Percentiles rank a stretch among this genome's conserved stretches.
Evolutionary conservation across 2,113 vertebrate species (phyloP).

Genomic region (Nothocercus julius): DNA sequence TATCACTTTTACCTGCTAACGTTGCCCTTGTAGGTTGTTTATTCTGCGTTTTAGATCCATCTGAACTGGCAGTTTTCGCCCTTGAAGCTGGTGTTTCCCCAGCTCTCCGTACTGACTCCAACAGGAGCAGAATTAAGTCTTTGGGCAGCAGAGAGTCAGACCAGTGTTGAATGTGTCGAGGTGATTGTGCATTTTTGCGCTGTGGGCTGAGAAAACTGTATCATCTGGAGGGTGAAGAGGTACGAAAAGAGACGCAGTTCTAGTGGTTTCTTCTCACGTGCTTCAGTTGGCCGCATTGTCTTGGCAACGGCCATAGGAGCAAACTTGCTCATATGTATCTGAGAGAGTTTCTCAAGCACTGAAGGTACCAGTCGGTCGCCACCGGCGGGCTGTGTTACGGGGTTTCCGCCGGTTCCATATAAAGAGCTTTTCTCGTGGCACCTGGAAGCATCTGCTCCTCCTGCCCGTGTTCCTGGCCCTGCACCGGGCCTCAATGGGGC

Average conservation of each 20-base stretch:
- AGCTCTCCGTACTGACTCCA: background rate
- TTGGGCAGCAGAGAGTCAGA: background rate
- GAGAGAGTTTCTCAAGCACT: background rate
- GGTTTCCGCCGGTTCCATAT: background rate
- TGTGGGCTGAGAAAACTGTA: background rate
- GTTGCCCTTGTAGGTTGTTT: background rate
- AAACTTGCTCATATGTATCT: background rate
- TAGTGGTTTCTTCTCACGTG: background rate
- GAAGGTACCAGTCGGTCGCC: background rate
- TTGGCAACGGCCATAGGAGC: background rate
- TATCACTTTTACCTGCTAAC: background rate
- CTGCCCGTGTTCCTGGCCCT: rapidly evolving
- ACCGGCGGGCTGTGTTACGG: background rate
- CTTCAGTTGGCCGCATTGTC: background rate
- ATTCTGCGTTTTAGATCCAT: background rate
- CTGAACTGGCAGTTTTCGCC: background rate
- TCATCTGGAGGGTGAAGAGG: background rate
- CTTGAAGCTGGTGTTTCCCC: background rate
- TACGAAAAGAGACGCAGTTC: background rate
- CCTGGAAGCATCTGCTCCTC: background rate
- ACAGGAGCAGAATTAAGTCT: background rate
- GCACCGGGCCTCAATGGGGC: background rate
- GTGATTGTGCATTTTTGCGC: background rate
- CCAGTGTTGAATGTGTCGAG: background rate
- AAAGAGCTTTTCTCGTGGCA: background rate